Percentiles rank a stretch among this genome's conserved stretches.
Conservation (phyloP, 2,888 invertebrate species). For the Agrotis clavis region DNA sequence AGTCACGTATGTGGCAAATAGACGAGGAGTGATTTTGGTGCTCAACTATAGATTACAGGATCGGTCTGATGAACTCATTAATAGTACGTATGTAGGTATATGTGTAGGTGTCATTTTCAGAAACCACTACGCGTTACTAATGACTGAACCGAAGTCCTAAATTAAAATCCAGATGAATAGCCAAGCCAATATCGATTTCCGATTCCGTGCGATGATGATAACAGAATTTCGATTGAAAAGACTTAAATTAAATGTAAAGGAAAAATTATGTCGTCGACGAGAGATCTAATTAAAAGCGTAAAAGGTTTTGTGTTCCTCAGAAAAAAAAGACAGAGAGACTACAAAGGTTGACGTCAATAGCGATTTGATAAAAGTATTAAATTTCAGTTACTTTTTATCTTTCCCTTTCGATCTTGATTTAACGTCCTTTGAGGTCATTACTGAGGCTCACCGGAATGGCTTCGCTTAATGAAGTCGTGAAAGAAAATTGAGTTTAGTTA, state of each 20-base stretch:
- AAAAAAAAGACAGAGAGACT: constrained; percentile 72
- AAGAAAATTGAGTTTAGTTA: constrained; percentile 90
- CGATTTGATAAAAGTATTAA: constrained; percentile 87
- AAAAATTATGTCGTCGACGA: constrained; percentile 63
- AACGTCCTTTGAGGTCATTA: constrained; percentile 90
- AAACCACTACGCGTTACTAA: neutral
- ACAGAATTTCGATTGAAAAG: constrained; percentile 59
- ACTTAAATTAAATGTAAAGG: constrained; percentile 60
- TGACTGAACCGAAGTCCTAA: constrained; percentile 13
- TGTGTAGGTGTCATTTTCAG: neutral
- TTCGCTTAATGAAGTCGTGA: constrained; percentile 90
- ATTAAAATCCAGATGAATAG: constrained; percentile 39
- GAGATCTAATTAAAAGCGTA: constrained; percentile 73
- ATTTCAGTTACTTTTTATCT: constrained; percentile 88
- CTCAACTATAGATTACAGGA: too few species aligned
- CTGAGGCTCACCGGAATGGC: constrained; percentile 89
- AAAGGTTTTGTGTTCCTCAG: constrained; percentile 69
- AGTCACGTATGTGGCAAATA: neutral
- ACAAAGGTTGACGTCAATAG: constrained; percentile 80
- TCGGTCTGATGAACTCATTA: neutral
- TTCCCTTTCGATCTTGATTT: constrained; percentile 89
- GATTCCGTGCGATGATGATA: constrained; percentile 49
- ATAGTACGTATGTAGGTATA: too few species aligned
- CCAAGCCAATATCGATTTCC: constrained; percentile 49
- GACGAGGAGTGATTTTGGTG: neutral